A percentile compares a stretch with the other conserved stretches of the same genome.
These are phyloP conservation scores for Norana najaformis DNA, from an alignment of 2,888 invertebrate species.

Conservation along the genomic window DNA sequence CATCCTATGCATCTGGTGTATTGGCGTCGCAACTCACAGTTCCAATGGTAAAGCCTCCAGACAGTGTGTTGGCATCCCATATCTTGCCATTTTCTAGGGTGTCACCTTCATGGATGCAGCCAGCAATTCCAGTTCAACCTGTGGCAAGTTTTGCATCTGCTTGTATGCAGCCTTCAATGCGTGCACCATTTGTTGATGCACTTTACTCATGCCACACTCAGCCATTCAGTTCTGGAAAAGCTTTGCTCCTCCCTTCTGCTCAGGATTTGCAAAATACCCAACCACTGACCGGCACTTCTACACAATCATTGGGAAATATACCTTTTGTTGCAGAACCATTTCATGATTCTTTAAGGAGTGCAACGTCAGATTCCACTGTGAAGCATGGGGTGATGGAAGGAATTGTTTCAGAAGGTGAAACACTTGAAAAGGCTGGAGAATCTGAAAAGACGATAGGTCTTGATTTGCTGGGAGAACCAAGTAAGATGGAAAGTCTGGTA, in stretches of 20 bases:
- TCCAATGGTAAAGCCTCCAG: not conserved
- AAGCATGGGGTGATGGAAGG: not conserved
- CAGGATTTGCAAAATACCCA: not conserved
- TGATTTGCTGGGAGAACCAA: too few relatives aligned
- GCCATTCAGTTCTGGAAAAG: not conserved
- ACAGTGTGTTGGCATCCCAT: not conserved
- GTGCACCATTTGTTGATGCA: not conserved
- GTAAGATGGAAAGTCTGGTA: too few relatives aligned
- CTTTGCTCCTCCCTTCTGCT: not conserved
- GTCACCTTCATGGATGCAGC: not conserved
- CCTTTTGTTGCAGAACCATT: not conserved
- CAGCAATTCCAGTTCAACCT: not conserved
- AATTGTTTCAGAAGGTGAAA: not conserved
- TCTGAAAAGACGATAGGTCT: not conserved
- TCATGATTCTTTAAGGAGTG: not conserved
- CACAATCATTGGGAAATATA: not conserved
- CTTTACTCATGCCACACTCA: not conserved
- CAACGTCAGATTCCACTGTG: constrained; percentile 2
- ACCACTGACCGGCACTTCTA: not conserved
- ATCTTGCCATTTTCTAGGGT: not conserved
- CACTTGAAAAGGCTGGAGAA: not conserved
- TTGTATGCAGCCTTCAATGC: not conserved
- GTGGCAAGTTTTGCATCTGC: not conserved
- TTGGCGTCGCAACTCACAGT: too few relatives aligned
- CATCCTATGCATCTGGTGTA: not conserved